These are phyloP conservation scores for Hippocampus kuda DNA, from an alignment of 2,797 vertebrate species.

Conservation along the genomic window DNA sequence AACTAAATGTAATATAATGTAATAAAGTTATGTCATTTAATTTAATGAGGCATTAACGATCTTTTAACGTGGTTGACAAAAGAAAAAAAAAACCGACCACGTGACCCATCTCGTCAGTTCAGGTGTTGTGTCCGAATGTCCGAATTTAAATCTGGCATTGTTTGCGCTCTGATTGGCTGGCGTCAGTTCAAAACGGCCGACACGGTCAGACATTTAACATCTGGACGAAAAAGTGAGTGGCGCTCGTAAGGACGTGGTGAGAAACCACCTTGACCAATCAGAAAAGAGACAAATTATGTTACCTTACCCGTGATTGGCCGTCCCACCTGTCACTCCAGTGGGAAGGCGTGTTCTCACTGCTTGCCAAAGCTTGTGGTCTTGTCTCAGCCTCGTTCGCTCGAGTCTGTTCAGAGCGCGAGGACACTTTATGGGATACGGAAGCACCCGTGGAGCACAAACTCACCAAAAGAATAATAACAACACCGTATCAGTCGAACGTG, in stretches of 20 bases:
- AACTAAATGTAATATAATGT: no score
- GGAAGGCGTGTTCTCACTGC: constrained; percentile 46
- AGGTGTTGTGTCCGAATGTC: not conserved
- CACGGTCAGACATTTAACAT: constrained; percentile 45
- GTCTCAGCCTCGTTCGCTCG: constrained; percentile 25
- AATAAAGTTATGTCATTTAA: no score
- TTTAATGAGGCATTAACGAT: no score
- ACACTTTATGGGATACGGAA: constrained; percentile 1
- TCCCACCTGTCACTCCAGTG: constrained; percentile 12
- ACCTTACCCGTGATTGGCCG: constrained; percentile 37
- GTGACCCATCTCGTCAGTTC: not conserved
- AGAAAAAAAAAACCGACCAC: not conserved
- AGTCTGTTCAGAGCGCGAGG: not conserved
- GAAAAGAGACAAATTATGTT: not conserved
- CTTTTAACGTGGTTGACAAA: no score
- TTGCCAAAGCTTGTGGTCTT: constrained; percentile 49
- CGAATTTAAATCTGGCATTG: not conserved
- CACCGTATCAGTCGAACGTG: not conserved
- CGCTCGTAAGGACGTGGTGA: constrained; percentile 4
- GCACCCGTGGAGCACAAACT: not conserved
- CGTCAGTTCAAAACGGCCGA: not conserved
- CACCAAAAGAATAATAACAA: not conserved
- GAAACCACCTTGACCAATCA: constrained; percentile 26
- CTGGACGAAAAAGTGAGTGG: constrained; percentile 47
- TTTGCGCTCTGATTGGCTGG: constrained; percentile 42